Conservation (phyloP, 2,113 vertebrate genomes). For the Typhlomys cinereus region DNA sequence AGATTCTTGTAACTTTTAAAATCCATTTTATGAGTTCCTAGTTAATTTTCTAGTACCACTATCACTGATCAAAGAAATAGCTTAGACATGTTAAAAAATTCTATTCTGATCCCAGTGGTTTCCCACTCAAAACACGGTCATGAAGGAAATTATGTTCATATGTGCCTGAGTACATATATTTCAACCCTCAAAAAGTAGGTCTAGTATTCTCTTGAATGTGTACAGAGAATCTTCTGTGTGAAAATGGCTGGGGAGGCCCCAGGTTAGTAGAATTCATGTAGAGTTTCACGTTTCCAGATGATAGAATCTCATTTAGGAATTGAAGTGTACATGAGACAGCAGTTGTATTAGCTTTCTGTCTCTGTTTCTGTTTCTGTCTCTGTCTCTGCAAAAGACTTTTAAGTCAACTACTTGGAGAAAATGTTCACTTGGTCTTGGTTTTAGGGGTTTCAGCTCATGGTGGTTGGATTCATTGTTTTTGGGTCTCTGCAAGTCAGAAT, state of each 20-base stretch:
- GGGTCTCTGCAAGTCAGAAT: neutral
- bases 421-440: neutral
- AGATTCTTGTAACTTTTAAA: neutral
- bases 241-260: neutral
- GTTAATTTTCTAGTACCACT: conserved; percentile 38
- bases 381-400: neutral
- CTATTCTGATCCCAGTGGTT: neutral
- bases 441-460: neutral
- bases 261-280: neutral
- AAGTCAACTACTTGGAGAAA: neutral
- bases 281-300: too few relatives aligned
- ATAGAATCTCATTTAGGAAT: neutral
- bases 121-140: neutral
- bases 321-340: neutral
- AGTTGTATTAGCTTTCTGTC: neutral
- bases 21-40: conserved; percentile 25
- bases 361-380: neutral
- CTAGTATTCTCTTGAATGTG: neutral
- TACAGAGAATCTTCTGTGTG: neutral
- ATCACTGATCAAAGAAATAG: neutral
- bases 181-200: neutral
- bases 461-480: neutral
- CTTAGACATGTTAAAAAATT: conserved; percentile 15
- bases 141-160: conserved; percentile 16
- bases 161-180: neutral